phyloP scores from a whole-genome alignment of 2,797 vertebrate genomes.

The Sebastolobus altivelis region DNA sequence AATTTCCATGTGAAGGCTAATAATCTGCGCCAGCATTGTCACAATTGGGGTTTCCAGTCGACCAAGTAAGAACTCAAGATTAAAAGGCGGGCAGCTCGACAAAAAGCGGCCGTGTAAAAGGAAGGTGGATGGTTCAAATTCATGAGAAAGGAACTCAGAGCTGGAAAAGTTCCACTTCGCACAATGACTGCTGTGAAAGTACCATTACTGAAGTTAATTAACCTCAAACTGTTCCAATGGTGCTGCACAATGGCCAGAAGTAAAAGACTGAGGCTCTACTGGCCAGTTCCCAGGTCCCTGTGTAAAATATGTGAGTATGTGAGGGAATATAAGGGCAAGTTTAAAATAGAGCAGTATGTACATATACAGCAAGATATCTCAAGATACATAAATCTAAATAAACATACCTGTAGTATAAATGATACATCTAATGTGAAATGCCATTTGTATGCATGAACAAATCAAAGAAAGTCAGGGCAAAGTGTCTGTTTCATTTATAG shows the following conservation, averaged over 20 bases:
- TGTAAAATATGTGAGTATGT: not conserved
- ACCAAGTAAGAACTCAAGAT: constrained; percentile 6
- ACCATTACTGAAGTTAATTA: constrained; percentile 55
- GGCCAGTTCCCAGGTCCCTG: constrained; percentile 12
- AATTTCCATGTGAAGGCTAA: constrained; percentile 20
- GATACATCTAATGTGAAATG: not conserved
- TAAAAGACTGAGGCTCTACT: constrained; percentile 7
- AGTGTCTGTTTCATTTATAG: not conserved
- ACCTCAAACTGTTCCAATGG: constrained; percentile 36
- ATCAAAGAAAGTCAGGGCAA: not conserved
- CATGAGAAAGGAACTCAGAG: constrained; percentile 26
- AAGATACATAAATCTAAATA: not conserved
- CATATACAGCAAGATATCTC: not conserved
- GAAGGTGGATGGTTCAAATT: constrained; percentile 31
- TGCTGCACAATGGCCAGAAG: constrained; percentile 32
- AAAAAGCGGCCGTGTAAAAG: constrained; percentile 11
- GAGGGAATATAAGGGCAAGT: not conserved
- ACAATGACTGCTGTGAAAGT: constrained; percentile 41
- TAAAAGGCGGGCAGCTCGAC: constrained; percentile 2
- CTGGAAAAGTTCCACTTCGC: constrained; percentile 40
- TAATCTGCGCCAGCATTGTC: constrained; percentile 20
- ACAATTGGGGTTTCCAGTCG: constrained; percentile 25
- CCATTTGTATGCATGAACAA: not conserved
- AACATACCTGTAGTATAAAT: not conserved
- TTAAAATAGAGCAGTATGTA: not conserved